Conservation (phyloP, 2,888 invertebrate species). For the Pimpla rufipes region DNA sequence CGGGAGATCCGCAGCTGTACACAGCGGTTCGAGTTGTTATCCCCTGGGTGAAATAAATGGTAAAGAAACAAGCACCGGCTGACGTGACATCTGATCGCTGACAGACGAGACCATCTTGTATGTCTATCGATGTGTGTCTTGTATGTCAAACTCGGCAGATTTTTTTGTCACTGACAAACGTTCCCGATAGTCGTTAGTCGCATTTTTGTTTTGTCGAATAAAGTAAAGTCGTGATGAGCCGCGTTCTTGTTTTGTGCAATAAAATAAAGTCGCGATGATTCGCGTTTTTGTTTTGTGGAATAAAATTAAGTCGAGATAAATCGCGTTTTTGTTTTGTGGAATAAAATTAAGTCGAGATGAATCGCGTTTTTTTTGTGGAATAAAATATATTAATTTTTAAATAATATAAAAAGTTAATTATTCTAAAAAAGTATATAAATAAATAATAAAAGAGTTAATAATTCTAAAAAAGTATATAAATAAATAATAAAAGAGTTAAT, state of each 20-base stretch:
- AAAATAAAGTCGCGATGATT: too few relatives aligned
- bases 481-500: too few relatives aligned
- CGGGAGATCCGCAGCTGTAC: slow-evolving; percentile 13
- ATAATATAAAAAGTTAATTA: too few relatives aligned
- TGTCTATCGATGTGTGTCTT: not conserved
- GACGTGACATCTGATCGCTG: slow-evolving; percentile 15
- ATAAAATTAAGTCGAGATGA: too few relatives aligned
- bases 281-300: not conserved
- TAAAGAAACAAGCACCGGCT: slow-evolving; percentile 1
- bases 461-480: too few relatives aligned
- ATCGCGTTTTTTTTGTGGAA: not conserved
- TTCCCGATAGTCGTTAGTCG: not conserved
- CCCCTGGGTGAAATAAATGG: slow-evolving; percentile 39
- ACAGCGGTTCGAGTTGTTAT: slow-evolving; percentile 20
- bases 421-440: too few relatives aligned
- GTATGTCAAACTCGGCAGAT: not conserved
- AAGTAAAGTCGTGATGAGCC: too few relatives aligned
- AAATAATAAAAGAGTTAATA: too few relatives aligned
- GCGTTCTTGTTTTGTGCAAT: too few relatives aligned
- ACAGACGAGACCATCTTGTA: slow-evolving; percentile 1
- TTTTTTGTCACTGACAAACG: not conserved
- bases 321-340: too few relatives aligned
- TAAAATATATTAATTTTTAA: too few relatives aligned
- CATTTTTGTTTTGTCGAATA: not conserved
- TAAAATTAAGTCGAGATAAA: too few relatives aligned